A percentile compares a stretch with the other conserved stretches of the same genome.
phyloP scores from a whole-genome alignment of 2,888 invertebrate genomes.

The Yponomeuta malinellus region DNA sequence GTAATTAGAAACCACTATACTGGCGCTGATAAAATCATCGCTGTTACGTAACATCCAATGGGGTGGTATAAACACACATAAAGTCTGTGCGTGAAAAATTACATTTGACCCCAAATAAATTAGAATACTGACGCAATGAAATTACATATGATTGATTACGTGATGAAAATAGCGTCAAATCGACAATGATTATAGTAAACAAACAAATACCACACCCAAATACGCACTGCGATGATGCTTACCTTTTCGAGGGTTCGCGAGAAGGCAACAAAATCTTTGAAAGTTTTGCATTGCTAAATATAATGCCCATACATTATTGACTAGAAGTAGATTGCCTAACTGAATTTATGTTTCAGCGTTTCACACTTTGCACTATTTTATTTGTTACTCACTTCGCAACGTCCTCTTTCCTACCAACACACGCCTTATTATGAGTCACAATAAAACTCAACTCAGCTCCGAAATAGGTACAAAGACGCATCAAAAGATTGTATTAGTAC shows the following conservation, averaged over 20 bases:
- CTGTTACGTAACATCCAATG: not conserved
- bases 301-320: too few species aligned
- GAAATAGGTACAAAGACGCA: constrained; percentile 10
- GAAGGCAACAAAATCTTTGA: too few species aligned
- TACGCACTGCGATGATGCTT: not conserved
- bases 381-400: constrained; percentile 3
- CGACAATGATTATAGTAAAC: not conserved
- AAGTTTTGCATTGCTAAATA: too few species aligned
- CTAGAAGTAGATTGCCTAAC: not conserved
- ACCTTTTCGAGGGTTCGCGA: too few species aligned
- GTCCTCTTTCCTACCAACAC: constrained; percentile 6
- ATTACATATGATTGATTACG: not conserved
- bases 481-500: constrained; percentile 11
- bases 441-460: constrained; percentile 4
- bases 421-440: constrained; percentile 8
- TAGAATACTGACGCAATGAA: not conserved
- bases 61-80: not conserved
- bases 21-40: constrained; percentile 17
- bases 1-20: constrained; percentile 20
- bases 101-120: not conserved
- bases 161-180: not conserved
- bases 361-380: not conserved
- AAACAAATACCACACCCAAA: not conserved
- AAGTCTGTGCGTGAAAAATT: not conserved
- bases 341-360: constrained; percentile 1